A percentile compares a stretch with the other conserved stretches of the same genome.
These are phyloP conservation scores for Calyptommatus sinebrachiatus DNA, from an alignment of 2,113 vertebrate genomes.

Conservation along the genomic window DNA sequence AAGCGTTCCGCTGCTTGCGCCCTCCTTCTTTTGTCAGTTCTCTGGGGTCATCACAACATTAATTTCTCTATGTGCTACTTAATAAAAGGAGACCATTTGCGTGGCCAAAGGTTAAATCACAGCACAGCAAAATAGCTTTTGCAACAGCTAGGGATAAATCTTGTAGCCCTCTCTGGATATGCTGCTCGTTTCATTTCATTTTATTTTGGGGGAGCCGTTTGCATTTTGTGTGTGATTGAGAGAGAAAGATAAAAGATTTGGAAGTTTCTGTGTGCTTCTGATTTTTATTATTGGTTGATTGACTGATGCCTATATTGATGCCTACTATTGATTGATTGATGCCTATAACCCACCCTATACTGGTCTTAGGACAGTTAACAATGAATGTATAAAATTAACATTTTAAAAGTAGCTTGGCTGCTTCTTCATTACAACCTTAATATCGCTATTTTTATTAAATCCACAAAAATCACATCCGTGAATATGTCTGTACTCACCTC, in stretches of 20 bases:
- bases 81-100: conserved; percentile 22
- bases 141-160: background rate
- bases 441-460: too few species aligned
- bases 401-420: too few species aligned
- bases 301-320: too few species aligned
- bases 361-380: too few species aligned
- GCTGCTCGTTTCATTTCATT: background rate
- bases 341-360: too few species aligned
- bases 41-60: conserved; percentile 16
- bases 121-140: conserved; percentile 9
- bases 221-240: background rate
- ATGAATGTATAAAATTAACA: too few species aligned
- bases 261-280: too few species aligned
- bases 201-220: background rate
- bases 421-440: too few species aligned
- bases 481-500: too few species aligned
- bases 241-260: background rate
- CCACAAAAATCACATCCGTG: too few species aligned
- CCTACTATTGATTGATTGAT: too few species aligned
- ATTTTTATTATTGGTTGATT: too few species aligned
- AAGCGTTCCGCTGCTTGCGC: conserved; percentile 4
- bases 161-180: background rate
- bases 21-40: background rate
- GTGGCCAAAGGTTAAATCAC: conserved; percentile 49
- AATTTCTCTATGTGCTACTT: conserved; percentile 25